phyloP scores from a whole-genome alignment of 2,888 invertebrate species.

The Notocelia uddmanniana region DNA sequence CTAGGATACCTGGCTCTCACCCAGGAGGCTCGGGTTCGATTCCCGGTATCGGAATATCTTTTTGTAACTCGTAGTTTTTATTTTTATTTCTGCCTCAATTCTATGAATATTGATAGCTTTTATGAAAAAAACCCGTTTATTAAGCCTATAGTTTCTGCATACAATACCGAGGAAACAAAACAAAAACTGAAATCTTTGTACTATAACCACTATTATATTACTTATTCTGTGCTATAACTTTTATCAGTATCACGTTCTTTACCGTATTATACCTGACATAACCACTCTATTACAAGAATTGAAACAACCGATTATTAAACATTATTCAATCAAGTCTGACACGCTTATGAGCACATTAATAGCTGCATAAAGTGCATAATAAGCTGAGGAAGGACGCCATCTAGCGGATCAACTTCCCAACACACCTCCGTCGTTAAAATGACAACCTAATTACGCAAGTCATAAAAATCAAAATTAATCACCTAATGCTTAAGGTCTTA shows the following conservation, averaged over 20 bases:
- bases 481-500: background rate
- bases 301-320: slow-evolving; percentile 29
- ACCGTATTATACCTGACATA: slow-evolving; percentile 20
- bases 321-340: slow-evolving; percentile 35
- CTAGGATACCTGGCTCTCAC: slow-evolving; percentile 69
- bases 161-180: background rate
- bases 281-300: slow-evolving; percentile 29
- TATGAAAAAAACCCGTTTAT: background rate
- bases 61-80: background rate
- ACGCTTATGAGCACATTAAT: slow-evolving; percentile 31
- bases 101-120: background rate
- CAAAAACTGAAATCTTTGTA: background rate
- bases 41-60: slow-evolving; percentile 74
- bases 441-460: background rate
- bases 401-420: slow-evolving; percentile 36
- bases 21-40: slow-evolving; percentile 76
- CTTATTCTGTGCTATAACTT: background rate
- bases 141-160: background rate
- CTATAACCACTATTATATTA: too few relatives aligned
- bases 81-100: background rate
- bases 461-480: slow-evolving; percentile 35
- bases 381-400: slow-evolving; percentile 26
- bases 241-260: slow-evolving; percentile 15
- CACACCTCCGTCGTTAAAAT: background rate
- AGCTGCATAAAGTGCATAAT: slow-evolving; percentile 24